Conservation (phyloP, 2,888 invertebrate genomes). For the Tetragonisca angustula region DNA sequence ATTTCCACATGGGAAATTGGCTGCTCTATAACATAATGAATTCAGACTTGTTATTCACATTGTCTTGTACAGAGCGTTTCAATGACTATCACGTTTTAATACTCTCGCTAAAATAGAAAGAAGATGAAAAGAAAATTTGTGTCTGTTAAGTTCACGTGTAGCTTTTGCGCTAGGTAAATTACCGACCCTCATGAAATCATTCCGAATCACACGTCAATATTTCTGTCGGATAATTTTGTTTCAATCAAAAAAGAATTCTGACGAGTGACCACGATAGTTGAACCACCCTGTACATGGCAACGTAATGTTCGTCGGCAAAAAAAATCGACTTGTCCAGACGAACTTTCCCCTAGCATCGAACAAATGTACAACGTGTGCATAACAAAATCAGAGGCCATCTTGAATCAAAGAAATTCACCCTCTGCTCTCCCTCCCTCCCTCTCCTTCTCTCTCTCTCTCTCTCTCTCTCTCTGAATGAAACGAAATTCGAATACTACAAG, state of each 20-base stretch:
- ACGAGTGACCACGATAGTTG: neutral
- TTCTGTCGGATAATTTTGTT: neutral
- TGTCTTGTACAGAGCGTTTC: neutral
- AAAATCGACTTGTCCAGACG: neutral
- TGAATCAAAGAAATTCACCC: constrained; percentile 29
- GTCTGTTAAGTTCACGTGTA: no score
- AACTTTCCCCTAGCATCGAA: neutral
- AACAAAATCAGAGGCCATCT: constrained; percentile 64
- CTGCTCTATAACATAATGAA: neutral
- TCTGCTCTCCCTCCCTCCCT: neutral
- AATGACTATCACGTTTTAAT: neutral
- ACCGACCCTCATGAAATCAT: neutral
- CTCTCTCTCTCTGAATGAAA: neutral
- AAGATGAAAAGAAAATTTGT: neutral
- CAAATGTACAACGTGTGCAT: constrained; percentile 5
- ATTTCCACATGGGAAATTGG: constrained; percentile 4
- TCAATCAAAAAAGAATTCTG: neutral
- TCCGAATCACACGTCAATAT: neutral
- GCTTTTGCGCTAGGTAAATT: neutral
- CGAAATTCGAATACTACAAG: neutral
- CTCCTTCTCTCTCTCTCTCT: no score
- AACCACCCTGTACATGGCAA: neutral
- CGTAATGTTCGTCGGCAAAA: neutral
- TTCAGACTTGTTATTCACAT: neutral
- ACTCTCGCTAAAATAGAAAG: no score